phyloP scores from a whole-genome alignment of 35 echinoderm and acorn worm species.

The Diadema setosum region DNA sequence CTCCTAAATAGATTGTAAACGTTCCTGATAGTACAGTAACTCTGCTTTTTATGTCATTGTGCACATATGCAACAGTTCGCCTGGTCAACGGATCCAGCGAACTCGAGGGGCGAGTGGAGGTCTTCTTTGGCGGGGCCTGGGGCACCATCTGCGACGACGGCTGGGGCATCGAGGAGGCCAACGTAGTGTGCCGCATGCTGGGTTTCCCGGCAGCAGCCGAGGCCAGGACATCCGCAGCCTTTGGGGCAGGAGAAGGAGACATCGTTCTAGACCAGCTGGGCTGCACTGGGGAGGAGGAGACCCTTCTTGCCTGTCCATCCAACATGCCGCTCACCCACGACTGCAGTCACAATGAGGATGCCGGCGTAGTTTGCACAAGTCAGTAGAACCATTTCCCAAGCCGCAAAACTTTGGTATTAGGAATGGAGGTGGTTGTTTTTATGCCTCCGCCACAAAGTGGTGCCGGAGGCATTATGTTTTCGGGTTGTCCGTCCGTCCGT shows the following conservation, averaged over 20 bases:
- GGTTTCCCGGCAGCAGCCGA: not conserved
- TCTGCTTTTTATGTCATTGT: too few species aligned
- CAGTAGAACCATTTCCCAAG: too few species aligned
- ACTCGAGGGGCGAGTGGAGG: not conserved
- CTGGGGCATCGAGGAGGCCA: not conserved
- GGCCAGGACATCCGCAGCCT: not conserved
- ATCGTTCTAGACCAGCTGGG: not conserved
- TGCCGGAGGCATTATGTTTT: too few species aligned
- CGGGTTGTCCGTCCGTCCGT: too few species aligned
- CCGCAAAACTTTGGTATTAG: too few species aligned
- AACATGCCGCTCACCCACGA: not conserved
- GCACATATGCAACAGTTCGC: too few species aligned
- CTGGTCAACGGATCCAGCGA: slow-evolving; percentile 19
- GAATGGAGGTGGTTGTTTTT: too few species aligned
- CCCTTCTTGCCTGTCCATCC: not conserved
- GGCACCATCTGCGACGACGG: not conserved
- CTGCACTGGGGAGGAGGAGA: slow-evolving; percentile 30
- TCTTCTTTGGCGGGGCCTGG: not conserved
- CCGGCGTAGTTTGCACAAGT: not conserved
- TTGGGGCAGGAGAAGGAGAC: not conserved
- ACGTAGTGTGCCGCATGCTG: not conserved
- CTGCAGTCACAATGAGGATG: slow-evolving; percentile 30
- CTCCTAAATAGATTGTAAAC: too few species aligned
- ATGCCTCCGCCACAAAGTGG: too few species aligned
- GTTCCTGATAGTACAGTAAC: too few species aligned